Evolutionary conservation across 2,797 vertebrate genomes (phyloP).

Genomic region (Cyclopterus lumpus): DNA sequence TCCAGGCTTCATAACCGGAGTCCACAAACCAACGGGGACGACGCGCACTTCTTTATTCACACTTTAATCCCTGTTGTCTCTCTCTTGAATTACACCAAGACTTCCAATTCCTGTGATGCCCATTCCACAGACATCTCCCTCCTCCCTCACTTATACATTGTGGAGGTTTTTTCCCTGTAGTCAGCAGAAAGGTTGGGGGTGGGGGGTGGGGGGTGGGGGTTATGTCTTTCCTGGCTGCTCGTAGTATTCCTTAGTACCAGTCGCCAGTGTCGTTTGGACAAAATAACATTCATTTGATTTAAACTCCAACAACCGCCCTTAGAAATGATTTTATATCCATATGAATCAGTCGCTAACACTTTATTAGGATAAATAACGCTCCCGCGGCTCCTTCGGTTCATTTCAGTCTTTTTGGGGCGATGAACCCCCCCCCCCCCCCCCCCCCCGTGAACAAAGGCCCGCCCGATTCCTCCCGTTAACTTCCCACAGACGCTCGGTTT

Average conservation of each 20-base stretch:
- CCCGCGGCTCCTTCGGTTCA: too few species aligned
- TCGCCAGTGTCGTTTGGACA: slow-evolving; percentile 68
- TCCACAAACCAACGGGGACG: too few species aligned
- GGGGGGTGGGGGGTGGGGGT: not conserved
- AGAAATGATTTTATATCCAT: slow-evolving; percentile 48
- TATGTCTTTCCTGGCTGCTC: slow-evolving; percentile 67
- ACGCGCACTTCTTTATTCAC: too few species aligned
- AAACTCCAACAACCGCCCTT: slow-evolving; percentile 51
- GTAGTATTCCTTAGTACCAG: slow-evolving; percentile 63
- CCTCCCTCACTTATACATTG: slow-evolving; percentile 62
- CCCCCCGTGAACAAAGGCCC: too few species aligned
- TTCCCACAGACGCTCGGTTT: not conserved
- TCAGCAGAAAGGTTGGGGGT: slow-evolving; percentile 62
- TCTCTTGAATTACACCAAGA: slow-evolving; percentile 20
- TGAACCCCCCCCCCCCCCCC: too few species aligned
- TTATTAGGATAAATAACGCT: slow-evolving; percentile 52
- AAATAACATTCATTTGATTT: slow-evolving; percentile 73
- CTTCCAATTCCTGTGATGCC: slow-evolving; percentile 13
- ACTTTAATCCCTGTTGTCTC: slow-evolving; percentile 10
- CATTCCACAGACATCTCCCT: slow-evolving; percentile 26
- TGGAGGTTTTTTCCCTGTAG: slow-evolving; percentile 67
- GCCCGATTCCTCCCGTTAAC: not conserved
- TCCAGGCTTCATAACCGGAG: not conserved
- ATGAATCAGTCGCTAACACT: slow-evolving; percentile 45
- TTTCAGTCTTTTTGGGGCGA: too few species aligned